phyloP scores from a whole-genome alignment of 2,888 invertebrate genomes.

The Hypomecis punctinalis region DNA sequence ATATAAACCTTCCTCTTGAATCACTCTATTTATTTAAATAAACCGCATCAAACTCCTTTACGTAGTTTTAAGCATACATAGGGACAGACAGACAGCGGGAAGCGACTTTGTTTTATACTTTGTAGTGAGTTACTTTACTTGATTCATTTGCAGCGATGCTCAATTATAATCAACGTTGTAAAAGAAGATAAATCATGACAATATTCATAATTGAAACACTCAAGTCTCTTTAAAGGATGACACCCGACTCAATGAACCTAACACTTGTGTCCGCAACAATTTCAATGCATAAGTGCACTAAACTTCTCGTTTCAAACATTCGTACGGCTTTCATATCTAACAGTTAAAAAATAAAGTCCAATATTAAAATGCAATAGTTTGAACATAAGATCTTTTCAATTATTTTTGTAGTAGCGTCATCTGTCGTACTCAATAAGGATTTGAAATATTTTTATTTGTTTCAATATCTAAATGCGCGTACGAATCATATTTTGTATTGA shows the following conservation, averaged over 20 bases:
- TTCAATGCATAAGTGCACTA: neutral
- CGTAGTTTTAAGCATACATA: too few relatives aligned
- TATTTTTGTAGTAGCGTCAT: slow-evolving; percentile 54
- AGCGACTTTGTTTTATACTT: too few relatives aligned
- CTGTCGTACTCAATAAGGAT: slow-evolving; percentile 63
- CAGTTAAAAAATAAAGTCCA: too few relatives aligned
- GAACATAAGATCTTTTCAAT: slow-evolving; percentile 18
- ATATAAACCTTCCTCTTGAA: too few relatives aligned
- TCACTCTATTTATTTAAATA: too few relatives aligned
- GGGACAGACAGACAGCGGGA: too few relatives aligned
- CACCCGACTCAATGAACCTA: slow-evolving; percentile 12
- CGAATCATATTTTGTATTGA: slow-evolving; percentile 4
- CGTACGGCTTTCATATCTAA: too few relatives aligned
- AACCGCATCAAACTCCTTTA: too few relatives aligned
- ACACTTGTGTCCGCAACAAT: slow-evolving; percentile 12
- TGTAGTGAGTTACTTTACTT: too few relatives aligned
- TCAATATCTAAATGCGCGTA: slow-evolving; percentile 16
- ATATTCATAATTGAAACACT: slow-evolving; percentile 3
- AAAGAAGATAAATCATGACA: slow-evolving; percentile 13
- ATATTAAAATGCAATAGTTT: neutral
- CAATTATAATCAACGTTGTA: neutral
- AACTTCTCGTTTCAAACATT: slow-evolving; percentile 3
- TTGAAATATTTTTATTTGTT: slow-evolving; percentile 47
- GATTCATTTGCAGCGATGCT: too few relatives aligned
- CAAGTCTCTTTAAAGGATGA: neutral